Percentiles rank a stretch among this genome's conserved stretches.
Evolutionary conservation across 2,797 vertebrate genomes (phyloP).

Genomic region (Enteromius thamalakanensis): DNA sequence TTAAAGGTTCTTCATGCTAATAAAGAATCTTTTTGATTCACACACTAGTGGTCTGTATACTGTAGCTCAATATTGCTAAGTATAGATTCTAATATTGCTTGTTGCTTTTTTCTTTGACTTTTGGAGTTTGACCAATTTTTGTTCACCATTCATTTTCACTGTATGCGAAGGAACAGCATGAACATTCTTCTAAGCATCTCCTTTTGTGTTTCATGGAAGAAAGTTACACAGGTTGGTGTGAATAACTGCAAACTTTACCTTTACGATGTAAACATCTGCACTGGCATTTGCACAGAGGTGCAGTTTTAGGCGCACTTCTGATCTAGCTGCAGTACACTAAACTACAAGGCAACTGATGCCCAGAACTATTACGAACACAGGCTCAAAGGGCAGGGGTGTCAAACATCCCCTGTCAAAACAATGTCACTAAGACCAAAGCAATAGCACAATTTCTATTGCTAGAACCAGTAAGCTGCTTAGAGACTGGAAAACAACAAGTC

Average conservation of each 20-base stretch:
- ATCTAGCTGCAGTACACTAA: slow-evolving; percentile 29
- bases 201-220: neutral
- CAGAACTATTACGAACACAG: slow-evolving; percentile 48
- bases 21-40: neutral
- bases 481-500: slow-evolving; percentile 50
- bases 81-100: too few species aligned
- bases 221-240: neutral
- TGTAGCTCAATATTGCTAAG: neutral
- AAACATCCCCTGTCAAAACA: slow-evolving; percentile 36
- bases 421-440: slow-evolving; percentile 16
- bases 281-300: neutral
- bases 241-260: neutral
- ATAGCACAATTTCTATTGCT: slow-evolving; percentile 32
- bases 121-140: neutral
- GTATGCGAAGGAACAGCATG: neutral
- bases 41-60: neutral
- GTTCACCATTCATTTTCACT: neutral
- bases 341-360: slow-evolving; percentile 41
- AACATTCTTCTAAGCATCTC: neutral
- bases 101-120: neutral
- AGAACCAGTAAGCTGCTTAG: slow-evolving; percentile 50
- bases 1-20: neutral
- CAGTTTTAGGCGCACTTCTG: slow-evolving; percentile 22
- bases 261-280: neutral
- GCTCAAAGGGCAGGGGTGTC: slow-evolving; percentile 34